These are phyloP conservation scores for Chaetodon trifasciatus DNA, from an alignment of 2,797 vertebrate genomes.

Conservation along the genomic window DNA sequence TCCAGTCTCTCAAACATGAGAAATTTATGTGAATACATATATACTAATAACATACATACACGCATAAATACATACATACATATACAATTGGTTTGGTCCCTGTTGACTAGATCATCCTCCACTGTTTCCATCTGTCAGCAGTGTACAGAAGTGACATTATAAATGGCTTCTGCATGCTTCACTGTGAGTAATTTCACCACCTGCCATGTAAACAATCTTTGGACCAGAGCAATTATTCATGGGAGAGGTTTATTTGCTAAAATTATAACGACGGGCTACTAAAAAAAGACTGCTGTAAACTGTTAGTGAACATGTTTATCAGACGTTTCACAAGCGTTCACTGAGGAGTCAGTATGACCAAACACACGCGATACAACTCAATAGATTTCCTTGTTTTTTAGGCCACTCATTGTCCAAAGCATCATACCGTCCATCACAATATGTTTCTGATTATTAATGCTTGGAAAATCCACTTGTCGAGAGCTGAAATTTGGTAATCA, in stretches of 20 bases:
- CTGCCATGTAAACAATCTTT: slow-evolving; percentile 28
- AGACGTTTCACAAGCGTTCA: background rate
- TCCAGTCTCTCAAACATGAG: background rate
- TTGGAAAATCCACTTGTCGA: background rate
- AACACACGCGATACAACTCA: background rate
- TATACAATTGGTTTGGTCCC: too few relatives aligned
- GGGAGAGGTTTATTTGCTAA: slow-evolving; percentile 13
- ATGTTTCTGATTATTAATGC: background rate
- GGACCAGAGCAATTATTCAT: background rate
- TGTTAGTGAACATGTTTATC: slow-evolving; percentile 12
- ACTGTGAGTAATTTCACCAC: background rate
- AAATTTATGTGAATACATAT: too few relatives aligned
- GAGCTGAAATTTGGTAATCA: background rate
- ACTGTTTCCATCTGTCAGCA: slow-evolving; percentile 17
- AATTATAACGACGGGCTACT: background rate
- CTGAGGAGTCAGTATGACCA: too few relatives aligned
- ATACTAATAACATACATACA: too few relatives aligned
- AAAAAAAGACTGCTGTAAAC: background rate
- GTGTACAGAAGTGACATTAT: slow-evolving; percentile 4
- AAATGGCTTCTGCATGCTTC: background rate
- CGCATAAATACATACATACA: too few relatives aligned
- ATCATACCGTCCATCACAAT: background rate
- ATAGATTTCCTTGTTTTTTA: background rate
- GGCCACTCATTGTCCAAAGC: background rate
- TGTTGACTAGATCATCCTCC: background rate